Conservation (phyloP, 2,888 invertebrate genomes). For the Pemphredon lugubris region DNA sequence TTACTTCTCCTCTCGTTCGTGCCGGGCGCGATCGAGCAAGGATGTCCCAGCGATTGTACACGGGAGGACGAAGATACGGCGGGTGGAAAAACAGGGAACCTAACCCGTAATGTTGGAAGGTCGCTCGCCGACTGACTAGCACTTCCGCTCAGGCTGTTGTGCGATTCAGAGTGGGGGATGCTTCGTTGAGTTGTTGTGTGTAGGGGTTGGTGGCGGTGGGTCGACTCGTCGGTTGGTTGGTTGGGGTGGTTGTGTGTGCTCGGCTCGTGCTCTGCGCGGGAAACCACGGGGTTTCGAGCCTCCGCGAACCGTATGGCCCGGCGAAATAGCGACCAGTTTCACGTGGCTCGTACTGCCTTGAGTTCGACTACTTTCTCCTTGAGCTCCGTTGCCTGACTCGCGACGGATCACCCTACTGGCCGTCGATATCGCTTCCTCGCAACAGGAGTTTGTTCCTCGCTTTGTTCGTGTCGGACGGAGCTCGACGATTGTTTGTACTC, state of each 20-base stretch:
- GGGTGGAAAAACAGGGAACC: conserved; percentile 76
- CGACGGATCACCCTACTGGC: conserved; percentile 12
- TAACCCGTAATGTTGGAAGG: conserved; percentile 81
- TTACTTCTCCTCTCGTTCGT: conserved; percentile 7
- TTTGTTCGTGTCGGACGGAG: background rate
- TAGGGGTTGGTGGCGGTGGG: conserved; percentile 77
- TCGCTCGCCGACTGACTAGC: conserved; percentile 81
- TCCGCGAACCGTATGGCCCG: conserved; percentile 60
- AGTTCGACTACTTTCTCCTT: conserved; percentile 54
- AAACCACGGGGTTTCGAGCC: conserved; percentile 66
- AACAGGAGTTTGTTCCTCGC: background rate
- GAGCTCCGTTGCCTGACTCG: conserved; percentile 9
- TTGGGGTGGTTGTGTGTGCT: conserved; percentile 64
- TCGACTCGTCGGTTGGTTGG: conserved; percentile 72
- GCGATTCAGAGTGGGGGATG: conserved; percentile 80
- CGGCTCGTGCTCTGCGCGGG: conserved; percentile 69
- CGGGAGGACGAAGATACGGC: conserved; percentile 69
- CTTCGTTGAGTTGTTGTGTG: conserved; percentile 81
- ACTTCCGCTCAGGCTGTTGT: conserved; percentile 81
- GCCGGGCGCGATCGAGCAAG: conserved; percentile 31
- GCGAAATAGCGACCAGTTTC: conserved; percentile 68
- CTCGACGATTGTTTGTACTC: too few relatives aligned
- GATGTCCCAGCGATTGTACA: conserved; percentile 56
- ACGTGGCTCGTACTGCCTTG: conserved; percentile 66
- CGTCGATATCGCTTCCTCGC: conserved; percentile 45